Conservation (phyloP, 2,797 vertebrate species). For the Crotalus adamanteus region DNA sequence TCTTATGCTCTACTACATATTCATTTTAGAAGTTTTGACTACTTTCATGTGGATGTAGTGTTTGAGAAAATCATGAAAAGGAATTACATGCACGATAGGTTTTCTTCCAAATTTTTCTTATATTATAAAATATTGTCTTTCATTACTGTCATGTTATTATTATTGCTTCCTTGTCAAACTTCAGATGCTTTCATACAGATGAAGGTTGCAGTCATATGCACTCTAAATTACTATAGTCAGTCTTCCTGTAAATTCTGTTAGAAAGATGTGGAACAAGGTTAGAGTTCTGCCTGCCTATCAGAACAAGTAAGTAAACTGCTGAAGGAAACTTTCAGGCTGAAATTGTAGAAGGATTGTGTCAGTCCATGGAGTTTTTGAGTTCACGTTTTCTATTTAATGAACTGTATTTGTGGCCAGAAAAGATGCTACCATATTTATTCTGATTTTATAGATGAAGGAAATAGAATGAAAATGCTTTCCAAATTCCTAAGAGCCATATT, state of each 20-base stretch:
- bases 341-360: background rate
- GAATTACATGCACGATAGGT: background rate
- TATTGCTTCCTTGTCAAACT: background rate
- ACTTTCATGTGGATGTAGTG: background rate
- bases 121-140: background rate
- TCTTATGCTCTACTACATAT: background rate
- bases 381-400: background rate
- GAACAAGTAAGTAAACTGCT: background rate
- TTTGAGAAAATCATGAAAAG: background rate
- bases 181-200: background rate
- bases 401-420: background rate
- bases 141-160: background rate
- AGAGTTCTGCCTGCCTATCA: conserved; percentile 15
- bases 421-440: background rate
- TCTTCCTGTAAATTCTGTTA: background rate
- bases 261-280: conserved; percentile 10
- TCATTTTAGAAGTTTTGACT: background rate
- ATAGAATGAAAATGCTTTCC: background rate
- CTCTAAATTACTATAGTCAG: background rate
- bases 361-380: background rate
- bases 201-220: background rate
- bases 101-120: background rate
- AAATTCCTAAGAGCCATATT: background rate
- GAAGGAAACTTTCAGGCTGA: background rate
- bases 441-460: background rate